Percentiles rank a stretch among this genome's conserved stretches.
Conservation (phyloP, 92 coral and sea anemone species). For the Anthopleura xanthogrammica region DNA sequence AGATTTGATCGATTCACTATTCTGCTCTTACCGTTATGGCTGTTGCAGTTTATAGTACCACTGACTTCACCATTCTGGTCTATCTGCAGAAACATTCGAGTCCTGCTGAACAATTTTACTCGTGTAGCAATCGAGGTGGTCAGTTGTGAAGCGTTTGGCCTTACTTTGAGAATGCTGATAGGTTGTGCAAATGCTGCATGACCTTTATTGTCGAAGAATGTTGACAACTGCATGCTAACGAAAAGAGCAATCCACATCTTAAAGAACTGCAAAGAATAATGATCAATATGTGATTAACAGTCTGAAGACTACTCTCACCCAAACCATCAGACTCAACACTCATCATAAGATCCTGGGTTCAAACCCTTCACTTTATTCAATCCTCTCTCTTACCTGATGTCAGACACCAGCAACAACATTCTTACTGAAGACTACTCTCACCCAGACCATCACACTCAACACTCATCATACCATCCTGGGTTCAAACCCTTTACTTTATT, state of each 20-base stretch:
- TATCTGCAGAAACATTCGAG: constrained; percentile 40
- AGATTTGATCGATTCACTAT: too few species aligned
- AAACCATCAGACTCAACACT: too few species aligned
- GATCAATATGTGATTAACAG: too few species aligned
- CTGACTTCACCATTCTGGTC: constrained; percentile 32
- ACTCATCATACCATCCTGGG: too few species aligned
- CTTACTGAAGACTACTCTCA: too few species aligned
- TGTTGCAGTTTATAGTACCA: constrained; percentile 32
- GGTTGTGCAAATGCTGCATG: background rate
- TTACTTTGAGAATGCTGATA: background rate
- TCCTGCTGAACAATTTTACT: constrained; percentile 25
- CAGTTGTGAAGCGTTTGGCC: background rate
- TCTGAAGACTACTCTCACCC: too few species aligned
- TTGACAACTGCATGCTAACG: background rate
- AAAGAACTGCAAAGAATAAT: background rate
- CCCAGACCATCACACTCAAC: too few species aligned
- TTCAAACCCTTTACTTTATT: too few species aligned
- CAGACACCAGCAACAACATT: too few species aligned
- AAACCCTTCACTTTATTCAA: too few species aligned
- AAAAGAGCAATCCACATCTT: background rate
- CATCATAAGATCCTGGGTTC: too few species aligned
- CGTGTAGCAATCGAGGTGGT: background rate
- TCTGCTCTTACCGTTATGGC: constrained; percentile 21
- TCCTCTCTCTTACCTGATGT: too few species aligned
- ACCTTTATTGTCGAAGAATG: background rate